Evolutionary conservation across 2,888 invertebrate species (phyloP).

Genomic region (Oithona nana): DNA sequence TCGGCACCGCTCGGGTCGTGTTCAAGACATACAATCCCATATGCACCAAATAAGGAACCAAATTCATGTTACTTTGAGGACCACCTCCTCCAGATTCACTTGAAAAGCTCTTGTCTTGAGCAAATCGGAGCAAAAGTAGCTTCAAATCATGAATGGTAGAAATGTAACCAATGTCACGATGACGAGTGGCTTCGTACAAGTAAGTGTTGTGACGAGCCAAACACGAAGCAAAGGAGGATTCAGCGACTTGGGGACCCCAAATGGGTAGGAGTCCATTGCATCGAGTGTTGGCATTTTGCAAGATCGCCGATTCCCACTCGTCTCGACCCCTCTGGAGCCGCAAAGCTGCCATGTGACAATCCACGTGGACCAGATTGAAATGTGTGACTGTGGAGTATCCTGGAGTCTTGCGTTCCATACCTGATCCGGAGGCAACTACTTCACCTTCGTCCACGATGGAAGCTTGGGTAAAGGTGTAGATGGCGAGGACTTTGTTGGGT

Average conservation of each 20-base stretch:
- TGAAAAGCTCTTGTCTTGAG: slow-evolving; percentile 81
- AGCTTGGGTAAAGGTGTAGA: slow-evolving; percentile 90
- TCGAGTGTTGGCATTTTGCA: slow-evolving; percentile 93
- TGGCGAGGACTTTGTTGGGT: slow-evolving; percentile 74
- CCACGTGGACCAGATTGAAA: slow-evolving; percentile 94
- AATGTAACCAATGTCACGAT: slow-evolving; percentile 29
- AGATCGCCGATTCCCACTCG: slow-evolving; percentile 93
- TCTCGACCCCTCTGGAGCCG: slow-evolving; percentile 51
- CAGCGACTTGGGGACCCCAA: slow-evolving; percentile 87
- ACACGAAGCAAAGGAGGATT: slow-evolving; percentile 78
- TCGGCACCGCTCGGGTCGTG: slow-evolving; percentile 29
- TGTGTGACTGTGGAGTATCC: slow-evolving; percentile 85
- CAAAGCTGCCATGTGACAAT: slow-evolving; percentile 94
- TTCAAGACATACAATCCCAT: slow-evolving; percentile 85
- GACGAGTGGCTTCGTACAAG: slow-evolving; percentile 33
- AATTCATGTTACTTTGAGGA: slow-evolving; percentile 89
- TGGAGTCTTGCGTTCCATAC: slow-evolving; percentile 59
- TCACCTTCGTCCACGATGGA: slow-evolving; percentile 85
- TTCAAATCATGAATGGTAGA: slow-evolving; percentile 81
- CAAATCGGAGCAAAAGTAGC: slow-evolving; percentile 64
- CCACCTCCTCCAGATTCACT: slow-evolving; percentile 95
- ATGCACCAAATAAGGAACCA: slow-evolving; percentile 79
- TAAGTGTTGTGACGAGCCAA: slow-evolving; percentile 79
- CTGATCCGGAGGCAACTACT: slow-evolving; percentile 23
- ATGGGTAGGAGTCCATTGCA: slow-evolving; percentile 90